Percentiles rank a stretch among this genome's conserved stretches.
These are phyloP conservation scores for Callionymus lyra DNA, from an alignment of 2,113 vertebrate genomes.

Conservation along the genomic window DNA sequence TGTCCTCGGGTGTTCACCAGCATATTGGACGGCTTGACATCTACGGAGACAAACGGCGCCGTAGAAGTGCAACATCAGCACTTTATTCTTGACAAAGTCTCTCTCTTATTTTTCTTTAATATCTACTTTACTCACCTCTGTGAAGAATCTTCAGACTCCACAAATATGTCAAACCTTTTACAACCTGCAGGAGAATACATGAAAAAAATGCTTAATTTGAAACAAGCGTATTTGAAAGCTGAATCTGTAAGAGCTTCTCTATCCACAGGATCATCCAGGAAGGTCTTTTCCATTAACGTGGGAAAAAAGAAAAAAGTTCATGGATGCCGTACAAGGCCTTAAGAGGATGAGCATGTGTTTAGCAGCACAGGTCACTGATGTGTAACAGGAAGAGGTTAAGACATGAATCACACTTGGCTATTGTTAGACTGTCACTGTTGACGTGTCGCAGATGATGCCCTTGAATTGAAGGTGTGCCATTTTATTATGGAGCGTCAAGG, in stretches of 20 bases:
- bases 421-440: background rate
- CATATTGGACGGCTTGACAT: constrained; percentile 98
- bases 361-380: constrained; percentile 1
- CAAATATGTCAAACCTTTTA: constrained; percentile 94
- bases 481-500: background rate
- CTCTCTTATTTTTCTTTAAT: constrained; percentile 33
- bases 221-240: background rate
- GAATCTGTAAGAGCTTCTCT: background rate
- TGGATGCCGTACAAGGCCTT: background rate
- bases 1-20: constrained; percentile 94
- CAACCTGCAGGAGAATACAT: constrained; percentile 69
- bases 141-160: constrained; percentile 98
- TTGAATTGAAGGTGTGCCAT: background rate
- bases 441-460: background rate
- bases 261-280: background rate
- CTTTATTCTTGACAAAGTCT: constrained; percentile 35
- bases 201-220: background rate
- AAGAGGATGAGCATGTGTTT: background rate
- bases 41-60: constrained; percentile 64
- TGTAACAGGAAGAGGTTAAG: background rate
- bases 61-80: constrained; percentile 53
- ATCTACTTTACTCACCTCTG: constrained; percentile 72
- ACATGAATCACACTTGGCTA: background rate
- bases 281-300: background rate
- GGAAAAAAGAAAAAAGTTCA: background rate